Conservation (phyloP, 2,888 invertebrate species). For the Celastrina argiolus region DNA sequence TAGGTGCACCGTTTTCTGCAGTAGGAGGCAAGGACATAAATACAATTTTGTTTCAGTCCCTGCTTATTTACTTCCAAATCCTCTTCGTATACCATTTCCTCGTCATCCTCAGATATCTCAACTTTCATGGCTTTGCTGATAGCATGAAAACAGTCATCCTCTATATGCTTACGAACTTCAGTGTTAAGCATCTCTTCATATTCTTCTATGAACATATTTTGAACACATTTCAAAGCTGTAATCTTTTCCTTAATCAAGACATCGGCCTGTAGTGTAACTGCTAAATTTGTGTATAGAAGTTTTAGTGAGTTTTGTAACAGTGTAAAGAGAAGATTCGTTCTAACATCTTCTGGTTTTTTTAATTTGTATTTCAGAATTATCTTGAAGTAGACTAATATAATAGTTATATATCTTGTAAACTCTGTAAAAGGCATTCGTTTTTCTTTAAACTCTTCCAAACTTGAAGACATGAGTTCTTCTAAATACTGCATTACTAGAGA, state of each 20-base stretch:
- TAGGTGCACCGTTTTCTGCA: constrained; percentile 50
- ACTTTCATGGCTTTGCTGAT: constrained; percentile 53
- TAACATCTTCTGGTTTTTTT: constrained; percentile 38
- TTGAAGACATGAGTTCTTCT: constrained; percentile 35
- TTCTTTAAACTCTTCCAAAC: constrained; percentile 34
- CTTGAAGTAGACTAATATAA: constrained; percentile 48
- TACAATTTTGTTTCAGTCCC: constrained; percentile 52
- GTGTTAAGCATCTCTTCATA: constrained; percentile 42
- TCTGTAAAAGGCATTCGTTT: constrained; percentile 39
- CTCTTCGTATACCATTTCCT: constrained; percentile 45
- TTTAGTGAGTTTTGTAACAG: constrained; percentile 41
- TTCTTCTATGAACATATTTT: constrained; percentile 45
- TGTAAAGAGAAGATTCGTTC: constrained; percentile 38
- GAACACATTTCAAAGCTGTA: constrained; percentile 43
- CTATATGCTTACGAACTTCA: constrained; percentile 44
- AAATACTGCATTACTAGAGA: constrained; percentile 42
- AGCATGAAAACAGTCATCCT: constrained; percentile 52
- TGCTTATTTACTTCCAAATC: constrained; percentile 49
- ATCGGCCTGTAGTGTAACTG: constrained; percentile 42
- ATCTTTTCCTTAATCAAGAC: constrained; percentile 45
- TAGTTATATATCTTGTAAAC: constrained; percentile 42
- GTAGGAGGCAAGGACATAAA: constrained; percentile 56
- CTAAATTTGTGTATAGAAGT: constrained; percentile 42
- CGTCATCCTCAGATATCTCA: constrained; percentile 43
- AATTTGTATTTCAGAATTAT: constrained; percentile 44